Evolutionary conservation across 2,888 invertebrate species (phyloP).

Genomic region (Lithophane socia): DNA sequence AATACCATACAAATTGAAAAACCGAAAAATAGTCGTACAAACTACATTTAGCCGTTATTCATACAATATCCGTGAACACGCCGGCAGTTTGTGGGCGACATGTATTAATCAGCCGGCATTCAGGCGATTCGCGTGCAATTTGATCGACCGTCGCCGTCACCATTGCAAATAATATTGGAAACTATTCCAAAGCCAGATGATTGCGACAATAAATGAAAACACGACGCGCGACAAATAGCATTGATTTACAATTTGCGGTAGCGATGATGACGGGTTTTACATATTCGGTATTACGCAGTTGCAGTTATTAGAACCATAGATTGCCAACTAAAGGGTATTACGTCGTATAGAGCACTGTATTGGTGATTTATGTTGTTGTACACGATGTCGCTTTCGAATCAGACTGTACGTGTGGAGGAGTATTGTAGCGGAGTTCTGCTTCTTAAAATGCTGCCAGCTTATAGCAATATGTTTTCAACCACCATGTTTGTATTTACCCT

Average conservation of each 20-base stretch:
- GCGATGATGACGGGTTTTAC: slow-evolving; percentile 14
- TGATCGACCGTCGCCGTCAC: slow-evolving; percentile 50
- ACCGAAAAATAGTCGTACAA: slow-evolving; percentile 29
- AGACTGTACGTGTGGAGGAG: background rate
- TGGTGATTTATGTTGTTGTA: no score
- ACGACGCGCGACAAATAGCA: slow-evolving; percentile 45
- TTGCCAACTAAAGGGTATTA: background rate
- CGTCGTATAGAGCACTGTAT: background rate
- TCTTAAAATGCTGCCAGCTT: no score
- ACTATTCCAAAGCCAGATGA: slow-evolving; percentile 55
- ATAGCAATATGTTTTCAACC: background rate
- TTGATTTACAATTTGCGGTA: slow-evolving; percentile 39
- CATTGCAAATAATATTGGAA: slow-evolving; percentile 58
- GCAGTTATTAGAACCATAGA: background rate
- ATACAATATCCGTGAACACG: slow-evolving; percentile 33
- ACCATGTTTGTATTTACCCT: background rate
- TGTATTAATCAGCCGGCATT: slow-evolving; percentile 59
- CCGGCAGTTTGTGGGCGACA: slow-evolving; percentile 49
- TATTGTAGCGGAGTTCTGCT: no score
- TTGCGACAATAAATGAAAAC: slow-evolving; percentile 47
- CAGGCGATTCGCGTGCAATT: slow-evolving; percentile 43
- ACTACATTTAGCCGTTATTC: slow-evolving; percentile 28
- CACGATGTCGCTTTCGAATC: no score
- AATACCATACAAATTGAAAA: slow-evolving; percentile 40
- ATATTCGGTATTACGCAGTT: slow-evolving; percentile 2